Evolutionary conservation across 2,888 invertebrate species (phyloP).

Genomic region (Lathronympha strigana): DNA sequence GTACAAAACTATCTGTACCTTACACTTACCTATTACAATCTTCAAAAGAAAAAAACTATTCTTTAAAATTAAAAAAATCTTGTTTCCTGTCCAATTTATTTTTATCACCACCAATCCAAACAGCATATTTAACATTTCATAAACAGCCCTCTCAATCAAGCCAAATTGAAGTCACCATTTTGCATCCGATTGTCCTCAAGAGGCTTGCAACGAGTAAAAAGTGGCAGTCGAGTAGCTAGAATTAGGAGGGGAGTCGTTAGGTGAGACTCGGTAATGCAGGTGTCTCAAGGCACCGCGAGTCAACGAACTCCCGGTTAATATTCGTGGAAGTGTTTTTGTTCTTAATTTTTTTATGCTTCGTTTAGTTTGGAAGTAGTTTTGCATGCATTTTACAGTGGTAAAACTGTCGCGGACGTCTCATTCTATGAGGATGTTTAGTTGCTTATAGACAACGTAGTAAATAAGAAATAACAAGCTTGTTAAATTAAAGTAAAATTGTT

Average conservation of each 20-base stretch:
- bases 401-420: too few species aligned
- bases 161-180: slow-evolving; percentile 63
- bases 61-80: neutral
- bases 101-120: neutral
- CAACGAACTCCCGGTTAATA: slow-evolving; percentile 41
- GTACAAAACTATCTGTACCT: too few species aligned
- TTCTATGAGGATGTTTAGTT: too few species aligned
- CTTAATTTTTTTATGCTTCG: slow-evolving; percentile 33
- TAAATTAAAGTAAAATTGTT: too few species aligned
- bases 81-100: neutral
- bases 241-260: slow-evolving; percentile 64
- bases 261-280: slow-evolving; percentile 59
- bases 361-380: slow-evolving; percentile 29
- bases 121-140: slow-evolving; percentile 18
- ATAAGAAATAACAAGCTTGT: too few species aligned
- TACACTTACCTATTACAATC: too few species aligned
- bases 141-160: slow-evolving; percentile 38
- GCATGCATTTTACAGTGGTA: slow-evolving; percentile 10
- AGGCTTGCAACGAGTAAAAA: slow-evolving; percentile 71
- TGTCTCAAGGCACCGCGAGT: slow-evolving; percentile 52
- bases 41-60: neutral
- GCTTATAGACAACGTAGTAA: too few species aligned
- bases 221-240: slow-evolving; percentile 65
- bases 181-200: slow-evolving; percentile 70
- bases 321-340: slow-evolving; percentile 34